Evolutionary conservation across 2,113 vertebrate species (phyloP), one percentile per base, ranked within the genome.

Genomic region (Pachyramphus minor): DNA sequence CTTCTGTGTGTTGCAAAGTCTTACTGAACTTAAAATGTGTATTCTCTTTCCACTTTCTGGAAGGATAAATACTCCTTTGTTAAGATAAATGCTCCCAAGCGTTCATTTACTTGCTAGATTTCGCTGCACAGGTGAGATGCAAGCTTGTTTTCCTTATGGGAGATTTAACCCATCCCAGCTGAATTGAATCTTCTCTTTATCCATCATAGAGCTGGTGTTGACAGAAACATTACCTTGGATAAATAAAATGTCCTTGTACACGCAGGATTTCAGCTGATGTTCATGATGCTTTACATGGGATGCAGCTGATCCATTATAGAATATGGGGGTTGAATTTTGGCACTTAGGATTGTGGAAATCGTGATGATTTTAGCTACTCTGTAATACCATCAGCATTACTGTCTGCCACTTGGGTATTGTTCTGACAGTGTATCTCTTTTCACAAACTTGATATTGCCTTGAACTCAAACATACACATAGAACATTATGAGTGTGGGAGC

Each of bases 381-480:
- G 12, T 52, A 62, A 17, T 58, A 30, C 31, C 84, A 55, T 24
- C 15, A 73, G 18, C 18, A 3, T 68, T 84, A 7, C 31, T 77
- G 37, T 84, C 27, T 77, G 28, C 33, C 31, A 25, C 42, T 64
- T 64, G 23, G 9, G 12, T 90, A 3, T 39, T 90, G 33, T 31
- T 76, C 53, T 52, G 35, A 17, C 89, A 64, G 41, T 2, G 8
- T 90, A 13, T 66, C 50, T 89, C 8, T 84, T 72, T 77, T 37
- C 18, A 41, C 12, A 52, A 47, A 44, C 37, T 80, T 35, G 35
- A 86, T 75, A 52, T 52, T 64, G 39, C 64, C 16, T 85, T 22
- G 5, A 80, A 81, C 19, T 92, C 42, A 71, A 90, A 55, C 0
- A 0, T 11, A 11, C 4, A 2, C 9, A 1, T 10, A 52, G 23